Conservation (phyloP, 2,113 vertebrate species). For the Orthonyx spaldingii region DNA sequence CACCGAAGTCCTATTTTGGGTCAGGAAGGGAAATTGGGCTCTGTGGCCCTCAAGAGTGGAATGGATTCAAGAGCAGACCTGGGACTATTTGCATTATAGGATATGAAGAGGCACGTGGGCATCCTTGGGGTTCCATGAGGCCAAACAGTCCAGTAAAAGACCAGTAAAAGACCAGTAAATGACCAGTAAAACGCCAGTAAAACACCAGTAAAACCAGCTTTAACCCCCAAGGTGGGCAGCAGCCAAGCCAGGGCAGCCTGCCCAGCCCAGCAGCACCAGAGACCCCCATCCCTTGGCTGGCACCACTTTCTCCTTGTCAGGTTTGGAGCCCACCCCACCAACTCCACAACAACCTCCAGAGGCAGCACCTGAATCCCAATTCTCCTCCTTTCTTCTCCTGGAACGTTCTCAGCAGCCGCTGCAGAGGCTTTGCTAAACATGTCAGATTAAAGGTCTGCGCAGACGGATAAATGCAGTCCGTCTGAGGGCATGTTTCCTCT, state of each 20-base stretch:
- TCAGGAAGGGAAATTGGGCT: background rate
- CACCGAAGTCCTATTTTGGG: fast-evolving
- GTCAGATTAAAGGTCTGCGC: constrained; percentile 53
- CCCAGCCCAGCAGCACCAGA: background rate
- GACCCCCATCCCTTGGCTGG: background rate
- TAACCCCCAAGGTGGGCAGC: fast-evolving
- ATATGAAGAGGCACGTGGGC: background rate
- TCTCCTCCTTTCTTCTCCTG: background rate
- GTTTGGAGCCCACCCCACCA: background rate
- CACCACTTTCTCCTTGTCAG: background rate
- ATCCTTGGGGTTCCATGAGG: fast-evolving
- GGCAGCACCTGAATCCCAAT: constrained; percentile 26
- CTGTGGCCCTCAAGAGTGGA: background rate
- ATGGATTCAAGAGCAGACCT: background rate
- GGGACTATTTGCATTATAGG: background rate
- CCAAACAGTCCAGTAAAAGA: background rate
- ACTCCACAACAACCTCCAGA: background rate
- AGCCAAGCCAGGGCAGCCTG: background rate
- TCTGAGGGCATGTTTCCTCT: constrained; percentile 44
- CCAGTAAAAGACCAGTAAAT: background rate
- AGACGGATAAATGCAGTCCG: constrained; percentile 42
- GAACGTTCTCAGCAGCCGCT: background rate
- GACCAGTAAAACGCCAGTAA: background rate
- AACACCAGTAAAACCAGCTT: background rate
- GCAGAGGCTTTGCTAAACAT: constrained; percentile 52